Percentiles rank a stretch among this genome's conserved stretches.
Conservation (phyloP, 2,888 invertebrate genomes). For the Lampropteryx suffumata region DNA sequence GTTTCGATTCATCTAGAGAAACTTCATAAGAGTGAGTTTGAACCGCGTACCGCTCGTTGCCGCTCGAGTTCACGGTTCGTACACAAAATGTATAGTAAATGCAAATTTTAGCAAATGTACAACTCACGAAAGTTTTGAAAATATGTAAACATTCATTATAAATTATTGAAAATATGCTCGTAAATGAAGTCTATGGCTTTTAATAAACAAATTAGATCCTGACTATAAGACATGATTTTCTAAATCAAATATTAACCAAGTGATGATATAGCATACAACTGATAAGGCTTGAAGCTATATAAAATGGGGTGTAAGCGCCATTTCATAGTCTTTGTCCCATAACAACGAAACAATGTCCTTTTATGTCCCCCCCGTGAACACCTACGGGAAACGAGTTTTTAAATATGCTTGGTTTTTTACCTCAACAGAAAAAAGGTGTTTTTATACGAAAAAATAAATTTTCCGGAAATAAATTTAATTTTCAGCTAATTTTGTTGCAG, state of each 20-base stretch:
- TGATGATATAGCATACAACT: conserved; percentile 7
- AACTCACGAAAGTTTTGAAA: no score
- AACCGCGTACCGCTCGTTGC: no score
- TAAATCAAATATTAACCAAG: conserved; percentile 12
- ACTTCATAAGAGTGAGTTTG: no score
- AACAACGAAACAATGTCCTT: conserved; percentile 34
- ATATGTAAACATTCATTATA: no score
- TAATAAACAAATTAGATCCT: no score
- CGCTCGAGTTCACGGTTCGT: no score
- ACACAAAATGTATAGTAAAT: no score
- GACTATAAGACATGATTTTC: background rate
- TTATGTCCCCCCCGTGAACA: conserved; percentile 31
- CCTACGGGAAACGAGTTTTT: conserved; percentile 37
- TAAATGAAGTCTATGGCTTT: no score
- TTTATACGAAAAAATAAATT: conserved; percentile 5
- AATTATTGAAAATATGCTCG: no score
- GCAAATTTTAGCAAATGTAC: no score
- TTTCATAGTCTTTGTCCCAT: conserved; percentile 29
- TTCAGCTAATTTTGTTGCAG: conserved; percentile 3
- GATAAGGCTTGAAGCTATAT: conserved; percentile 20
- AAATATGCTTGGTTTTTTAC: conserved; percentile 38
- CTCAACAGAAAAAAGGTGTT: conserved; percentile 13
- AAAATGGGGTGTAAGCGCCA: conserved; percentile 26
- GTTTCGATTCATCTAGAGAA: no score
- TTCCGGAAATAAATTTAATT: conserved; percentile 7